Evolutionary conservation across 1,140 invertebrate species (phyloP), one percentile per base, ranked within the genome.

Genomic region (Drosophila suzukii): DNA sequence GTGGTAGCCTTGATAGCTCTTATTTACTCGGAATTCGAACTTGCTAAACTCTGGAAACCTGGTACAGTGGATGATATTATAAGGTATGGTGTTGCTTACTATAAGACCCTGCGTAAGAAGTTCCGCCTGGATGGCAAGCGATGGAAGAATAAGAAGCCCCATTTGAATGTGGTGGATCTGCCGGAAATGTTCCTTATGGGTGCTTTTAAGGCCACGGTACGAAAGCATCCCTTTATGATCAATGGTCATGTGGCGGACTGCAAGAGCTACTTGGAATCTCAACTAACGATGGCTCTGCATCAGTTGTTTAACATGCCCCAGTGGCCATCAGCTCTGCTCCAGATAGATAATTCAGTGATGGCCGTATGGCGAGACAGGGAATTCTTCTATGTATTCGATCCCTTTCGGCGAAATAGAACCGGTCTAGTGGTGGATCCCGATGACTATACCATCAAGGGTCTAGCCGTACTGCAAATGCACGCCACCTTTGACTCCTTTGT

Each of bases 321-420:
- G 17, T 92, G 92, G 88, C 92, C 91, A 0, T 84, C 91, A 15
- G 93, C 83, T 0, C 62, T 94, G 15, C 70, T 93, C 0, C 92
- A 93, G 72, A 92, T 93, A 39, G 93, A 91, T 17, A 92, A 90
- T 44, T 91, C 72, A 0, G 82, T 90, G 11, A 12, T 93, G 17
- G 92, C 91, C 0, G 57, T 93, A 34, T 94, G 93, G 93, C 86
- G 92, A 0, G 93, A 93, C 62, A 66, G 86, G 6, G 92, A 93
- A 27, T 92, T 93, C 74, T 93, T 91, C 66, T 93, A 92, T 54
- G 91, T 89, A 11, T 93, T 93, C 39, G 93, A 94, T 86, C 93
- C 93, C 1, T 93, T 92, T 39, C 50, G 86, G 17, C 62, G 91
- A 8, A 91, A 85, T 44, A 80, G 77, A 11, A 63, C 62, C 0